Evolutionary conservation across 2,797 vertebrate species (phyloP).

Genomic region (Cynopterus sphinx): DNA sequence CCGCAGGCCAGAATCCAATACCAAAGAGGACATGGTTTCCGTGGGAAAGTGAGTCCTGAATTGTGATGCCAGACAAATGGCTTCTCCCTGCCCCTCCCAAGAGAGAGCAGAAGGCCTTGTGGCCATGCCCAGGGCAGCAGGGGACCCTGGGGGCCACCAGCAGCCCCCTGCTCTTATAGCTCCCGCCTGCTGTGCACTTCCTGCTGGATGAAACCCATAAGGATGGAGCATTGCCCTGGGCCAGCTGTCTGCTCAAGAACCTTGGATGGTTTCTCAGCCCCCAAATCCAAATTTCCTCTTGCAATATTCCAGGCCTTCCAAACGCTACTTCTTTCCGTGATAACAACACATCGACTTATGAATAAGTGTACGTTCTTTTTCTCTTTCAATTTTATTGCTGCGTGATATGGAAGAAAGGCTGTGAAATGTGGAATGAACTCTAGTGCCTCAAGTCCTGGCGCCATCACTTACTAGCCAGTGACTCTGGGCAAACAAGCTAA

Average conservation of each 20-base stretch:
- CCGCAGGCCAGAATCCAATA: background rate
- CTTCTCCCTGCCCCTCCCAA: background rate
- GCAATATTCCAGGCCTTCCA: background rate
- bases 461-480: background rate
- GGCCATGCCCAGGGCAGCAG: background rate
- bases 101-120: background rate
- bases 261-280: background rate
- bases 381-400: background rate
- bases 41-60: background rate
- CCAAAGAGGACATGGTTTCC: background rate
- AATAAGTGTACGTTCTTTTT: background rate
- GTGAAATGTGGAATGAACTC: background rate
- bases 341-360: background rate
- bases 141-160: background rate
- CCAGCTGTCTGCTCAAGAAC: background rate
- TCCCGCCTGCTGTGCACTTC: accelerated
- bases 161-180: background rate
- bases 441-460: background rate
- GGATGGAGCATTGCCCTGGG: background rate
- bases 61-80: background rate
- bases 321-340: background rate
- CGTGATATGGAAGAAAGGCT: background rate
- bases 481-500: background rate
- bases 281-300: background rate
- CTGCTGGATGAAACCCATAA: background rate